Conservation (phyloP, 1,140 invertebrate genomes). For the Procambarus clarkii region DNA sequence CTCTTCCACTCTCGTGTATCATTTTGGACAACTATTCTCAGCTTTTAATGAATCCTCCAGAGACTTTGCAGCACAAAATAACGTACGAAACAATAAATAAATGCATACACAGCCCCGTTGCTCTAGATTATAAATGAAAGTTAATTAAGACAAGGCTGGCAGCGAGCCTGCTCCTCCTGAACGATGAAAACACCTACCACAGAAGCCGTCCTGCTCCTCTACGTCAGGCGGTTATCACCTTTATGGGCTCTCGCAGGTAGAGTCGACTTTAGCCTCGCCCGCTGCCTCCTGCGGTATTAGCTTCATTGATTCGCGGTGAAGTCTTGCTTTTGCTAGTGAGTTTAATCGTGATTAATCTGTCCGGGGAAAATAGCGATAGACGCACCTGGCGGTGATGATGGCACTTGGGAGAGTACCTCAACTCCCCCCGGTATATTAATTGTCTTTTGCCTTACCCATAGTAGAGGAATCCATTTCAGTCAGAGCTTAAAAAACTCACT, state of each 20-base stretch:
- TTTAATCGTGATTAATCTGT: conserved; percentile 22
- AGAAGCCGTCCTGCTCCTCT: background rate
- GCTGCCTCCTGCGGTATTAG: background rate
- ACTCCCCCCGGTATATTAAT: too few species aligned
- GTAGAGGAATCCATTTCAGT: too few species aligned
- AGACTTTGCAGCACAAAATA: background rate
- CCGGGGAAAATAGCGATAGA: background rate
- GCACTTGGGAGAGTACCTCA: too few species aligned
- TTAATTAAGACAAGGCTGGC: conserved; percentile 22
- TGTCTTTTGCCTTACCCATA: too few species aligned
- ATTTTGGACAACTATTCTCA: too few species aligned
- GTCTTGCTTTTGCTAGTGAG: conserved; percentile 19
- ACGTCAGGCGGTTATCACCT: background rate
- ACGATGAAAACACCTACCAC: background rate
- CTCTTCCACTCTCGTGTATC: too few species aligned
- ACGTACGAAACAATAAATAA: conserved; percentile 7
- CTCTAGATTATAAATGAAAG: conserved; percentile 32
- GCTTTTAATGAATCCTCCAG: too few species aligned
- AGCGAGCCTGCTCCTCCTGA: background rate
- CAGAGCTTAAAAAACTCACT: too few species aligned
- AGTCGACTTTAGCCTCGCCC: background rate
- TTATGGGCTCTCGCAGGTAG: background rate
- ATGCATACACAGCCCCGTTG: background rate
- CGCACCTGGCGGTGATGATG: too few species aligned
- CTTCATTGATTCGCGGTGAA: conserved; percentile 32